Evolutionary conservation across 2,888 invertebrate genomes (phyloP).

Genomic region (Latrodectus elegans): DNA sequence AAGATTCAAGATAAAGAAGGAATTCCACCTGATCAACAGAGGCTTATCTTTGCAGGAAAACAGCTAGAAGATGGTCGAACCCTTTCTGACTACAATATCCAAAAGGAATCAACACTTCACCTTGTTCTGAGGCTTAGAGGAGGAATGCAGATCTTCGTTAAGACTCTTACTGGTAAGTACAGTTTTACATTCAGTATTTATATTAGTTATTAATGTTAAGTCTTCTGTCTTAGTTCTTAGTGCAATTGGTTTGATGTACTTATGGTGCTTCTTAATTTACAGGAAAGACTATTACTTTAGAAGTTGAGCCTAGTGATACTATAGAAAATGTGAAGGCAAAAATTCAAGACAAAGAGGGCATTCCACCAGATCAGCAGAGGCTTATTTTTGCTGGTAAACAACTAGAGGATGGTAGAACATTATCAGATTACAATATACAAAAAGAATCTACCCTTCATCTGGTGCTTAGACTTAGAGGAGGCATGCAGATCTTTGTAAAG

Average conservation of each 20-base stretch:
- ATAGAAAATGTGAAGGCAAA: slow-evolving; percentile 97
- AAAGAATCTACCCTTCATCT: slow-evolving; percentile 77
- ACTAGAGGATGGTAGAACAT: slow-evolving; percentile 80
- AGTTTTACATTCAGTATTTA: background rate
- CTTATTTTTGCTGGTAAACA: slow-evolving; percentile 82
- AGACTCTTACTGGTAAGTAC: slow-evolving; percentile 90
- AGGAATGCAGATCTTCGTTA: slow-evolving; percentile 82
- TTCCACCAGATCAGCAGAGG: slow-evolving; percentile 92
- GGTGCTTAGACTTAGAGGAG: slow-evolving; percentile 72
- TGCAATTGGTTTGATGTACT: background rate
- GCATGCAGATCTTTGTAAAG: slow-evolving; percentile 93
- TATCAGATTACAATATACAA: slow-evolving; percentile 81
- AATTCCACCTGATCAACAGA: slow-evolving; percentile 92
- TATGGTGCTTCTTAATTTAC: slow-evolving; percentile 78
- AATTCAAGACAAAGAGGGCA: slow-evolving; percentile 93
- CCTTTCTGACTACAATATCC: slow-evolving; percentile 80
- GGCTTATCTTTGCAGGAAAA: slow-evolving; percentile 82
- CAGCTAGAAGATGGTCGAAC: slow-evolving; percentile 81
- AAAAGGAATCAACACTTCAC: slow-evolving; percentile 76
- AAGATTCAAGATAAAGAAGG: slow-evolving; percentile 95
- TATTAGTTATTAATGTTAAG: background rate
- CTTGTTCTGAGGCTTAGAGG: slow-evolving; percentile 75
- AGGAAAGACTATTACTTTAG: slow-evolving; percentile 93
- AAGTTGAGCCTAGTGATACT: slow-evolving; percentile 93
- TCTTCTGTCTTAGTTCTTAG: background rate